A percentile compares a stretch with the other conserved stretches of the same genome.
These are phyloP conservation scores for Dreissena polymorpha DNA, from an alignment of 1,140 invertebrate species.

Conservation along the genomic window DNA sequence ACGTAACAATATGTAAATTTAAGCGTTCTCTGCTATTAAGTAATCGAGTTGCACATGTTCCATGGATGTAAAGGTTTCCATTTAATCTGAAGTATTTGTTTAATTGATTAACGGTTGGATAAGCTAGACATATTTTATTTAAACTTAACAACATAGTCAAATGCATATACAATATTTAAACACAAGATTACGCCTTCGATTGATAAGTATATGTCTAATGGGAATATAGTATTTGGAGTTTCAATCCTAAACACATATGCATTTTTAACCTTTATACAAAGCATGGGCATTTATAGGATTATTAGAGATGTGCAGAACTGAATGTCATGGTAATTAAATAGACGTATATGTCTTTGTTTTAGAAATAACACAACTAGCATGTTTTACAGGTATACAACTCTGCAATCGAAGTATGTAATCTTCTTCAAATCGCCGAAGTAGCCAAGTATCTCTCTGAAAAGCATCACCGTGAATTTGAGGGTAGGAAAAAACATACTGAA, in stretches of 20 bases:
- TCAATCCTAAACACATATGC: too few species aligned
- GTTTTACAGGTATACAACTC: constrained; percentile 27
- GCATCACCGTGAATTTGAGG: not conserved
- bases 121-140: not conserved
- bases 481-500: not conserved
- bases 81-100: not conserved
- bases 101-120: not conserved
- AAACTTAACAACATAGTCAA: not conserved
- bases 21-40: not conserved
- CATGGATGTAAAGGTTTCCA: not conserved
- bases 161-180: too few species aligned
- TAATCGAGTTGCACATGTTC: not conserved
- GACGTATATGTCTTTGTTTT: too few species aligned
- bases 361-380: not conserved
- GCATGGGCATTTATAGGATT: too few species aligned
- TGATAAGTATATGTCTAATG: too few species aligned
- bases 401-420: constrained; percentile 19
- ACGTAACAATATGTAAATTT: not conserved
- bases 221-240: too few species aligned
- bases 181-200: too few species aligned
- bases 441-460: constrained; percentile 18
- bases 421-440: constrained; percentile 11
- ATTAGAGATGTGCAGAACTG: not conserved
- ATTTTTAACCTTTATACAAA: too few species aligned
- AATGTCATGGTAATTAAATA: not conserved